Evolutionary conservation across 2,888 invertebrate genomes (phyloP).

Genomic region (Chorisops tibialis): DNA sequence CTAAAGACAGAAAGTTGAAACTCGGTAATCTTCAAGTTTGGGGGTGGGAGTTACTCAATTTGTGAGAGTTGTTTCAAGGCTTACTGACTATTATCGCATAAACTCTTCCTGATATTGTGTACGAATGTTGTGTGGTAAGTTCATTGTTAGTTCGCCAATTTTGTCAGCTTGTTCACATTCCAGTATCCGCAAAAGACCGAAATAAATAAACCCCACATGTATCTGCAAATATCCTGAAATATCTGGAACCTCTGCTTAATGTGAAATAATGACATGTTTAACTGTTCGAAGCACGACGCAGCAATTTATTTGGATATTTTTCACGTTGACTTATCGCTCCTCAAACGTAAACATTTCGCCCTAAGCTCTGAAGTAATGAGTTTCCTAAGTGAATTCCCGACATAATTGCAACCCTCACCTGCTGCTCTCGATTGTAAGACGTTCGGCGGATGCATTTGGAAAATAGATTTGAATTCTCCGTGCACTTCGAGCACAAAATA

Average conservation of each 20-base stretch:
- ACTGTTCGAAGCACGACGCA: not conserved
- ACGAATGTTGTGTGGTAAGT: too few species aligned
- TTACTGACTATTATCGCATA: too few species aligned
- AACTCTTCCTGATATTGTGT: too few species aligned
- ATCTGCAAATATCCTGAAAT: not conserved
- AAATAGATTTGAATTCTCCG: not conserved
- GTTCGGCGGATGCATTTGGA: not conserved
- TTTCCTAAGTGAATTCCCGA: slow-evolving; percentile 10
- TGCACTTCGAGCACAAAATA: not conserved
- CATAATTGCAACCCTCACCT: slow-evolving; percentile 18
- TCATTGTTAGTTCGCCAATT: too few species aligned
- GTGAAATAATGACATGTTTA: not conserved
- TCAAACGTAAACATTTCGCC: slow-evolving; percentile 13
- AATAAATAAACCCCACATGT: too few species aligned
- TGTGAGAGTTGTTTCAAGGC: too few species aligned
- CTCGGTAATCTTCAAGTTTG: too few species aligned
- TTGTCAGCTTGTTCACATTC: too few species aligned
- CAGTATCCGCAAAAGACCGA: too few species aligned
- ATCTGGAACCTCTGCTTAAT: not conserved
- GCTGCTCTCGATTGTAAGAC: slow-evolving; percentile 8
- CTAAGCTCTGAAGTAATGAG: slow-evolving; percentile 3
- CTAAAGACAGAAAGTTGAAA: too few species aligned
- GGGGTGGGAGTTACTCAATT: too few species aligned
- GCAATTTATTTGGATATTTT: slow-evolving; percentile 11
- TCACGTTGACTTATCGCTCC: slow-evolving; percentile 14